Base-by-base conservation (phyloP, 1,140 invertebrate species). In the Lasioglossum baleicum region DNA sequence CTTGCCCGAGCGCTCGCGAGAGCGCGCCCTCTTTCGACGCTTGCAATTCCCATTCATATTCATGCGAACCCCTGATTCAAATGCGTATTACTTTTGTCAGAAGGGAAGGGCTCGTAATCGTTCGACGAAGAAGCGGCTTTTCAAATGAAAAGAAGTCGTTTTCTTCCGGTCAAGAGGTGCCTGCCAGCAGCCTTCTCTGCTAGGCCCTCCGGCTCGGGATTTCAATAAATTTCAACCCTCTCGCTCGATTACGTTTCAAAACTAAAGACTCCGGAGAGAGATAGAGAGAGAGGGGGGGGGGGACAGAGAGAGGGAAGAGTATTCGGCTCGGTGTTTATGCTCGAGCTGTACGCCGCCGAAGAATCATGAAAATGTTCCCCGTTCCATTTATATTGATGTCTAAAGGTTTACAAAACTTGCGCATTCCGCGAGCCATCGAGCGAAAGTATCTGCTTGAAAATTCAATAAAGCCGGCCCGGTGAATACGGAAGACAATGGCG, bases 31-130 rank as follows among this genome's bases (percentile, higher is more conserved):
- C 63, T 71, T 68, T 60, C 65, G 35, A 26, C 35, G 42, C 61
- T 22, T 61, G 26, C 67, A 63, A 70, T 73, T 84, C 73, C 35
- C 73, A 87, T 88, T 88, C 83, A 82, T 83, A 85, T 87, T 83
- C 83, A 79, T 85, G 74, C 68, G 60, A 64, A 56, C 61, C 65
- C 44, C 73, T 73, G 71, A 78, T 78, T 85, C 83, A 81, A 89
- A 84, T 77, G 78, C 84, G 84, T 81, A 88, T 88, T 88, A 82
- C 75, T 75, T 81, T 75, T 83, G 75, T 89, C 81, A 84, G 80
- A 82, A 80, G 64, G 75, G 75, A 58, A 56, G 68, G 13, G 66
- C 65, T 74, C 68, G 72, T 64, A 48, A 56, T 66, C 69, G 64
- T 60, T 42, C 70, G 56, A 75, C 65, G 70, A 60, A 56, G 80